Conservation (phyloP, 2,888 invertebrate genomes). For the Ferdinandea cuprea region DNA sequence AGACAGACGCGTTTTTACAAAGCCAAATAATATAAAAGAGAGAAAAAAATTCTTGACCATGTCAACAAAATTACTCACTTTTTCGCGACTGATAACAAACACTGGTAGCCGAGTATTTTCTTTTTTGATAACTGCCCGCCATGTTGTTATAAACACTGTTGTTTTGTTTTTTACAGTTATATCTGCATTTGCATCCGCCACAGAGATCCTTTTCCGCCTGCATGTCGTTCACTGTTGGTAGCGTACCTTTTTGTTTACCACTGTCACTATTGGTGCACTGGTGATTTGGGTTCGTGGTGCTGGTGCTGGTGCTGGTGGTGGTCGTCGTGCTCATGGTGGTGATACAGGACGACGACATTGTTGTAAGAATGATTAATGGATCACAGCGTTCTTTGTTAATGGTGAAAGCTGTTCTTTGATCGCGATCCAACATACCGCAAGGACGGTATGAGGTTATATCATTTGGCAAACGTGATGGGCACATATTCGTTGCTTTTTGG, state of each 20-base stretch:
- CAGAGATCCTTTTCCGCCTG: constrained; percentile 9
- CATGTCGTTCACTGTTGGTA: background rate
- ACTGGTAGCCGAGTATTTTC: constrained; percentile 26
- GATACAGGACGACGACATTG: background rate
- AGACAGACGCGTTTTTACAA: too few species aligned
- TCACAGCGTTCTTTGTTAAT: constrained; percentile 28
- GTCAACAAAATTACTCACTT: constrained; percentile 51
- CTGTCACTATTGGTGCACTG: constrained; percentile 24
- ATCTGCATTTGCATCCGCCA: background rate
- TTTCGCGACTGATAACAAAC: constrained; percentile 46
- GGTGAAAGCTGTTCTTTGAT: constrained; percentile 55
- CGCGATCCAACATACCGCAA: constrained; percentile 69
- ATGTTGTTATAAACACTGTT: constrained; percentile 2
- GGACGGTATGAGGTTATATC: constrained; percentile 34
- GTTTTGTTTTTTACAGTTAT: constrained; percentile 21
- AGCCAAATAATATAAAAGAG: too few species aligned
- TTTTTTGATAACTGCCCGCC: constrained; percentile 10
- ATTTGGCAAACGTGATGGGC: constrained; percentile 59
- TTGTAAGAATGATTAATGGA: background rate
- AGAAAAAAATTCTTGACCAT: background rate
- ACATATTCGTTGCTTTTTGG: constrained; percentile 39
- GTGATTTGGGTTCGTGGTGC: constrained; percentile 5
- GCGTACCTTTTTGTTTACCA: background rate
- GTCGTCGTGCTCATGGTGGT: background rate
- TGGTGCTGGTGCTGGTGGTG: background rate